These are phyloP conservation scores for Apus apus DNA, from an alignment of 2,113 vertebrate species.

Conservation along the genomic window DNA sequence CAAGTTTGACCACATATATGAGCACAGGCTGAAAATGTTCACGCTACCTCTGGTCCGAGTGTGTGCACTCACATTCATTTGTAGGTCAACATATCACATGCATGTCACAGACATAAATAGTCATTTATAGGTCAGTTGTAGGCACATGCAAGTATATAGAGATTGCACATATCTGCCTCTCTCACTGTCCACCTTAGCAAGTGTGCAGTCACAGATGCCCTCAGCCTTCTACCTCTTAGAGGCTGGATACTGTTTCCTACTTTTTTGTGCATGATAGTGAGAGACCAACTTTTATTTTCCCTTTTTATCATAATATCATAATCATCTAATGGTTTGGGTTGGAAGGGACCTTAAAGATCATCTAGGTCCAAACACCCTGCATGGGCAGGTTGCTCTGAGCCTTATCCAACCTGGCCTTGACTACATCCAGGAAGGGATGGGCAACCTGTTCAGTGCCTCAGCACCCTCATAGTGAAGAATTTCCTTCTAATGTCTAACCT, in stretches of 20 bases:
- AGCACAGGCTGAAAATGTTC: background rate
- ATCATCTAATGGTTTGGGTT: too few relatives aligned
- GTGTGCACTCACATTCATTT: background rate
- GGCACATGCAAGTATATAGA: background rate
- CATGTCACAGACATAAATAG: background rate
- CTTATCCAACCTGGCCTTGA: too few relatives aligned
- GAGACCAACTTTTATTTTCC: background rate
- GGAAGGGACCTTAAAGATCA: too few relatives aligned
- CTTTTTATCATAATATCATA: background rate
- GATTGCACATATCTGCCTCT: background rate
- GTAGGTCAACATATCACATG: background rate
- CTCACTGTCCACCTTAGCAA: background rate
- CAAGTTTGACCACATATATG: background rate
- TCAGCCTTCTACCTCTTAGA: background rate
- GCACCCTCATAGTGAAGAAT: too few relatives aligned
- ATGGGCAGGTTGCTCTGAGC: too few relatives aligned
- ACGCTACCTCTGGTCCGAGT: background rate
- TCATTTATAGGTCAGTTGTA: background rate
- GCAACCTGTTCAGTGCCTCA: too few relatives aligned
- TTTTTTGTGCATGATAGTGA: background rate
- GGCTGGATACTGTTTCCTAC: background rate
- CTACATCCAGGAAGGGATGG: too few relatives aligned
- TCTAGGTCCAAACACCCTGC: too few relatives aligned
- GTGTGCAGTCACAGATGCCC: background rate
- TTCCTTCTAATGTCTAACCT: too few relatives aligned